A percentile compares a stretch with the other conserved stretches of the same genome.
These are phyloP conservation scores for Cheirogaleus medius DNA, from an alignment of 2,113 vertebrate genomes.

Conservation along the genomic window DNA sequence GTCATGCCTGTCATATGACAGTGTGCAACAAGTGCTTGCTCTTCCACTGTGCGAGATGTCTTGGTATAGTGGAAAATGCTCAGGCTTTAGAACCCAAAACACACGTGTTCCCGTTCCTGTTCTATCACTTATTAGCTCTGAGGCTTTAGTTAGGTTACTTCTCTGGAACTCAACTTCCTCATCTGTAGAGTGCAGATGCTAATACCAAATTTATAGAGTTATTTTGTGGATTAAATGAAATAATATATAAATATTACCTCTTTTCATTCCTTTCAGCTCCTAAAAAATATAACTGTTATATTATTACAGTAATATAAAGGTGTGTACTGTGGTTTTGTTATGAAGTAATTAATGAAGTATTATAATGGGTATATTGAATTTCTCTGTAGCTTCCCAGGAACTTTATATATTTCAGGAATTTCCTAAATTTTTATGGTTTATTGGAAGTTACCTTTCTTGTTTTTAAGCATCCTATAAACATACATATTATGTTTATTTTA, in stretches of 20 bases:
- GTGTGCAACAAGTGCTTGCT: background rate
- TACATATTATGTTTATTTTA: background rate
- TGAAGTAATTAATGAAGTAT: background rate
- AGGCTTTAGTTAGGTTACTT: background rate
- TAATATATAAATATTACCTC: background rate
- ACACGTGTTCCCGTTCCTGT: background rate
- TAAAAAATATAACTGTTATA: background rate
- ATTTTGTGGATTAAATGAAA: conserved; percentile 8
- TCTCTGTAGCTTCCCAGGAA: background rate
- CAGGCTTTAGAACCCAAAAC: background rate
- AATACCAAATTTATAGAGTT: background rate
- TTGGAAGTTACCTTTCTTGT: background rate
- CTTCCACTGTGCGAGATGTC: background rate
- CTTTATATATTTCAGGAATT: conserved; percentile 27
- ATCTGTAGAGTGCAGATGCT: background rate
- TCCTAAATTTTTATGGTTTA: background rate
- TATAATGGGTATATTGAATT: background rate
- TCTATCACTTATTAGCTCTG: background rate
- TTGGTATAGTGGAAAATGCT: background rate
- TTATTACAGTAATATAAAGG: background rate
- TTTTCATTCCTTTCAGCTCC: background rate
- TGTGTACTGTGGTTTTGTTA: background rate
- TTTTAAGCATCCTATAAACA: background rate
- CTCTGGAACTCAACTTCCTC: background rate
- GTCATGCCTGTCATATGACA: too few relatives aligned